Evolutionary conservation across 2,797 vertebrate genomes (phyloP), one percentile per base, ranked within the genome.

Genomic region (Sebastes kiyomatsui): DNA sequence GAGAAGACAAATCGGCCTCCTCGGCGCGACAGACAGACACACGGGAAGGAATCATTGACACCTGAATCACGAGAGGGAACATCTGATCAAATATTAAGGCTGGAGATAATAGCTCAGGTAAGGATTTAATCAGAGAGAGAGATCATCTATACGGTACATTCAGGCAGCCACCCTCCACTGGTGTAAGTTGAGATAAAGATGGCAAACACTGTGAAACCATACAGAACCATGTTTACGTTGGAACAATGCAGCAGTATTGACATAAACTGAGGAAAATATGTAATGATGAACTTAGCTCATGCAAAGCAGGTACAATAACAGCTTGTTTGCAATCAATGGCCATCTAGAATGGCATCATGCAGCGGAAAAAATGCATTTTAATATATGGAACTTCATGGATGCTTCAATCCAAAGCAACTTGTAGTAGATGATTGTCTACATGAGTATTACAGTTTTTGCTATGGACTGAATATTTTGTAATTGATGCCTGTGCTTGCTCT

Each of bases 281-380:
- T 33, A 74, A 85, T 32, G 73, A 84, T 86, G 61, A 86, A 68
- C 61, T 35, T 46, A 35, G 56, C 71, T 67, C 72, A 77, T 30
- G 70, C 71, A 80, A 65, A 84, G 55, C 38, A 72, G 86, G 79
- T 82, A 81, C 69, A 55, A 71, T 84, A 87, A 83, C 79, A 72
- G 69, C 84, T 79, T 56, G 80, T 85, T 89, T 84, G 87, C 80
- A 87, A 90, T 91, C 85, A 88, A 25, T 67, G 83, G 18, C 33
- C 28, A 38, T 81, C 32, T 46, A 42, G 27, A 75, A 77, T 16
- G 2, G 23, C 68, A 61, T 71, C 54, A 35, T 35, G 12, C 28
- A 28, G 25, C 23, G 74, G 84, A 87, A 89, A 88, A 32, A 67
- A 80, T 11, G 9, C 20, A 62, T 70, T 67, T 58, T 64, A 61